These are phyloP conservation scores for Montipora capitata DNA, from an alignment of 92 coral and sea anemone genomes.

Conservation along the genomic window DNA sequence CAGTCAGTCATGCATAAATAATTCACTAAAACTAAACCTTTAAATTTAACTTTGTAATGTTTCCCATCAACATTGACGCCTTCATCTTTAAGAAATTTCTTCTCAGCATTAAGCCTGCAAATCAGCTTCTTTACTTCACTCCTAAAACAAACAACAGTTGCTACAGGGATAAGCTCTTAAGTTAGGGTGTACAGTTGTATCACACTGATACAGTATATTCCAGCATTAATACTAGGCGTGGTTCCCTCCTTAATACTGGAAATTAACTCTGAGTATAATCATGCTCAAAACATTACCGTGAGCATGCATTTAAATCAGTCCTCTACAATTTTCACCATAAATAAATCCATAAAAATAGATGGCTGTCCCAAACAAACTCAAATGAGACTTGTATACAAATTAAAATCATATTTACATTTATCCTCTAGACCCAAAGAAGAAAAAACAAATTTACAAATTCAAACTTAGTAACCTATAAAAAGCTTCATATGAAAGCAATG, in stretches of 20 bases:
- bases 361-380: no score
- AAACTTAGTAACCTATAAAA: no score
- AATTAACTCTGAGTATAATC: no score
- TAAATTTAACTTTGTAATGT: slow-evolving; percentile 53
- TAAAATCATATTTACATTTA: no score
- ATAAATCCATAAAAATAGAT: no score
- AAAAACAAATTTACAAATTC: no score
- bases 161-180: not conserved
- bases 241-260: no score
- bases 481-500: not conserved
- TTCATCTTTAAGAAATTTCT: slow-evolving; percentile 33
- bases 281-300: no score
- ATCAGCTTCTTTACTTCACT: slow-evolving; percentile 36
- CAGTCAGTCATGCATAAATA: not conserved
- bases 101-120: slow-evolving; percentile 46
- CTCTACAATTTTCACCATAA: no score
- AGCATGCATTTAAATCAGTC: no score
- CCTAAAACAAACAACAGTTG: not conserved
- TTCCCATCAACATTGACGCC: slow-evolving; percentile 63
- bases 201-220: slow-evolving; percentile 1
- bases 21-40: slow-evolving; percentile 16
- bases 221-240: not conserved
- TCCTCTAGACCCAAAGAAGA: no score
- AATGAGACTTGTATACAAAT: no score
- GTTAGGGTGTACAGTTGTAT: slow-evolving; percentile 6